Conservation (phyloP, 2,797 vertebrate species). For the Liasis olivaceus region DNA sequence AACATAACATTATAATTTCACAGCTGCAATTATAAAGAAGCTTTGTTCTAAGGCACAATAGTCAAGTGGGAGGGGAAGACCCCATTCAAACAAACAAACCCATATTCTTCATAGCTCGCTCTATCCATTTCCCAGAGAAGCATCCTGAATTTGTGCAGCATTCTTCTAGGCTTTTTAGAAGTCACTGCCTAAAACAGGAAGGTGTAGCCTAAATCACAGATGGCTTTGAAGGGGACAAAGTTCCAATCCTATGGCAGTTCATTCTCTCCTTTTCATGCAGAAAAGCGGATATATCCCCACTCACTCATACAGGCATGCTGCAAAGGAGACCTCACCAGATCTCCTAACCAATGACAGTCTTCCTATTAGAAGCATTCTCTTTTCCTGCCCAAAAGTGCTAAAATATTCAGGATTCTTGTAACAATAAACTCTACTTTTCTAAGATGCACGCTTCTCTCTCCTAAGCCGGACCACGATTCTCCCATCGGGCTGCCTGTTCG, state of each 20-base stretch:
- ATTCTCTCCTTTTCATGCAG: neutral
- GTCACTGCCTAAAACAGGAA: neutral
- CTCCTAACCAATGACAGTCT: neutral
- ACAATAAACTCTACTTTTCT: neutral
- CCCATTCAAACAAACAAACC: neutral
- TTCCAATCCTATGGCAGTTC: neutral
- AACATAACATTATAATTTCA: neutral
- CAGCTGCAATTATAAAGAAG: neutral
- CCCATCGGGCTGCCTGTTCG: neutral
- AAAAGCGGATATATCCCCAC: neutral
- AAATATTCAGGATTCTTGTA: neutral
- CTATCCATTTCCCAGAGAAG: neutral
- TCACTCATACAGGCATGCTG: neutral
- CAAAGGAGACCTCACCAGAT: neutral
- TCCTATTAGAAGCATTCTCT: neutral
- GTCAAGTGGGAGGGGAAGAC: neutral
- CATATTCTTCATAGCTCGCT: neutral
- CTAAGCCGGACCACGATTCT: neutral
- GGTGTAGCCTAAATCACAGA: neutral
- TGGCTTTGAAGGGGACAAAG: neutral
- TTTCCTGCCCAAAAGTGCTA: neutral
- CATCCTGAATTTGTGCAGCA: neutral
- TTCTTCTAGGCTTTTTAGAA: neutral
- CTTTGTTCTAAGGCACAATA: neutral
- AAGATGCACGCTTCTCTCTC: neutral